Conservation (phyloP, 2,113 vertebrate genomes). For the Bos taurus region DNA sequence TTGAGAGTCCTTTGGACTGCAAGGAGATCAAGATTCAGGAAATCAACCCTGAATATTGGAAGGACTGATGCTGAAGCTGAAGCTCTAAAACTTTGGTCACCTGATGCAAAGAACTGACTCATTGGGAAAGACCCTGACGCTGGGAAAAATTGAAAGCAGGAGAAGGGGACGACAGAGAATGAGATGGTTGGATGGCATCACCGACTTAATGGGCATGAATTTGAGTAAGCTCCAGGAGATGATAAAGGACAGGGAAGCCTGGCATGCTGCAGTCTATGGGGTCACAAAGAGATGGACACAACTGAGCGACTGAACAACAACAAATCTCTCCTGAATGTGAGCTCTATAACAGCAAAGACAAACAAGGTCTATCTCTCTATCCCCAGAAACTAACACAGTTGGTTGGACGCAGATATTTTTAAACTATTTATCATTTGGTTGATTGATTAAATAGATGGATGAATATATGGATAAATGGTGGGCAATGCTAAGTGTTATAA, state of each 20-base stretch:
- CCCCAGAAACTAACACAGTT: background rate
- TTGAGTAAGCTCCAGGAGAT: background rate
- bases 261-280: background rate
- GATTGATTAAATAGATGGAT: background rate
- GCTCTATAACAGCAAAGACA: background rate
- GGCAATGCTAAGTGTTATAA: background rate
- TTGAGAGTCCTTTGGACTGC: background rate
- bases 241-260: background rate
- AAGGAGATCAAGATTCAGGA: background rate
- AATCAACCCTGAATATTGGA: background rate
- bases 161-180: background rate
- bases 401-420: background rate
- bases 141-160: background rate
- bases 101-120: background rate
- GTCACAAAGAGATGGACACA: background rate
- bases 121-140: background rate
- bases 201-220: background rate
- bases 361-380: background rate
- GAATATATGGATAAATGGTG: background rate
- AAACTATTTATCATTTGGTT: background rate
- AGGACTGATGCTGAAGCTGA: background rate
- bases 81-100: background rate
- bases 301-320: background rate
- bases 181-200: background rate
- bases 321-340: background rate